Conservation (phyloP, 1,140 invertebrate species). For the Manduca sexta region DNA sequence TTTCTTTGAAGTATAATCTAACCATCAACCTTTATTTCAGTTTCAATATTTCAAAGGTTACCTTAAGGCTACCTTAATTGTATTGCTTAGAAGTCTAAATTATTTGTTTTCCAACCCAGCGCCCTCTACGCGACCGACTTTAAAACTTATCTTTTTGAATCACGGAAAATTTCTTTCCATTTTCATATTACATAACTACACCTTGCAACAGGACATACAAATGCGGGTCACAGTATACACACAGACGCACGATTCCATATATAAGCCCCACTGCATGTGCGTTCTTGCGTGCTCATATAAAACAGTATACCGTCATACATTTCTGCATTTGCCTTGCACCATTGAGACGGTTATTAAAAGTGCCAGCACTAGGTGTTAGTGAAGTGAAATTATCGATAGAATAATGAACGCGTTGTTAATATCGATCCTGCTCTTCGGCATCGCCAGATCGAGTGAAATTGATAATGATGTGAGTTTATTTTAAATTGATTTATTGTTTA, state of each 20-base stretch:
- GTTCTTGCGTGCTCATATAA: slow-evolving; percentile 46
- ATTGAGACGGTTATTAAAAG: slow-evolving; percentile 15
- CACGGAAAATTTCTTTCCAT: too few species aligned
- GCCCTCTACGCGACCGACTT: too few species aligned
- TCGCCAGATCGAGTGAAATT: slow-evolving; percentile 43
- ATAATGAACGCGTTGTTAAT: slow-evolving; percentile 48
- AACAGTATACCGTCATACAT: slow-evolving; percentile 32
- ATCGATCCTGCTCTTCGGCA: slow-evolving; percentile 45
- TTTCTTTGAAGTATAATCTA: too few species aligned
- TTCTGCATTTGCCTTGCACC: slow-evolving; percentile 43
- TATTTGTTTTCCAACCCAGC: too few species aligned
- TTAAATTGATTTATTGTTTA: slow-evolving; percentile 1
- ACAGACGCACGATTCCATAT: neutral
- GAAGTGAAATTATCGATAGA: slow-evolving; percentile 40
- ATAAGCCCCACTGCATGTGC: slow-evolving; percentile 38
- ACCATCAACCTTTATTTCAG: too few species aligned
- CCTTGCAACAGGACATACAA: too few species aligned
- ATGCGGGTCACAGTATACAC: neutral
- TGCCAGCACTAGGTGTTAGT: slow-evolving; percentile 23
- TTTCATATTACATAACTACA: too few species aligned
- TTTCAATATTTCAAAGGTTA: too few species aligned
- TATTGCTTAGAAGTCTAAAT: too few species aligned
- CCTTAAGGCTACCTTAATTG: too few species aligned
- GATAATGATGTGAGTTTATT: slow-evolving; percentile 48
- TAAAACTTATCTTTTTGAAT: too few species aligned